These are phyloP conservation scores for Drepanosiphum platanoidis DNA, from an alignment of 2,888 invertebrate genomes.

Conservation along the genomic window DNA sequence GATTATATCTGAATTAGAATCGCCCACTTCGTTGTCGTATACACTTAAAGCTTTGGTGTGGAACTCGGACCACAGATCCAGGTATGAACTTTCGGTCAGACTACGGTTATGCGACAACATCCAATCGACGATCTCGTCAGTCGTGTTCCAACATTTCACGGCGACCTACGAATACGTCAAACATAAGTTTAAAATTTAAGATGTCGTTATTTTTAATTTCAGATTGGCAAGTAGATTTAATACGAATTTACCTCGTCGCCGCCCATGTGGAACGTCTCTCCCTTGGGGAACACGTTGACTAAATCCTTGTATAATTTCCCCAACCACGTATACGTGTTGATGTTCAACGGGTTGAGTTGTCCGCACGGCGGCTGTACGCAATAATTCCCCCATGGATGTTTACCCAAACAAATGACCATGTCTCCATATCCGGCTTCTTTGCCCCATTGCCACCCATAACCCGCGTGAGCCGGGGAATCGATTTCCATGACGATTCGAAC, in stretches of 20 bases:
- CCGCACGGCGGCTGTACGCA: constrained; percentile 89
- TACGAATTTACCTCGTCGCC: constrained; percentile 72
- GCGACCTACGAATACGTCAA: constrained; percentile 70
- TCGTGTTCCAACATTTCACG: constrained; percentile 80
- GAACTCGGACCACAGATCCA: constrained; percentile 80
- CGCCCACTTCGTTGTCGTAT: constrained; percentile 72
- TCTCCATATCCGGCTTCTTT: constrained; percentile 72
- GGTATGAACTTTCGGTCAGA: constrained; percentile 72
- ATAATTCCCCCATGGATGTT: constrained; percentile 76
- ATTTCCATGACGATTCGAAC: constrained; percentile 88
- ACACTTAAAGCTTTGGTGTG: constrained; percentile 72
- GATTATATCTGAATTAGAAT: constrained; percentile 71
- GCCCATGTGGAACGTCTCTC: constrained; percentile 80
- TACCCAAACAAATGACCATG: constrained; percentile 75
- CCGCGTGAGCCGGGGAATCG: constrained; percentile 86
- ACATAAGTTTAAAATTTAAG: background rate
- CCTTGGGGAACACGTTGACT: constrained; percentile 71
- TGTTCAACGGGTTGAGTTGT: constrained; percentile 82
- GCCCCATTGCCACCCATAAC: constrained; percentile 87
- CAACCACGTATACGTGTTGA: constrained; percentile 75
- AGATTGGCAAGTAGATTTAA: background rate
- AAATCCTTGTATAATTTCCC: constrained; percentile 78
- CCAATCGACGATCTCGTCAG: constrained; percentile 74
- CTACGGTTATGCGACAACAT: constrained; percentile 74
- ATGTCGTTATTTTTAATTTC: background rate